Evolutionary conservation across 1,140 invertebrate species (phyloP).

Genomic region (Cepaea nemoralis): DNA sequence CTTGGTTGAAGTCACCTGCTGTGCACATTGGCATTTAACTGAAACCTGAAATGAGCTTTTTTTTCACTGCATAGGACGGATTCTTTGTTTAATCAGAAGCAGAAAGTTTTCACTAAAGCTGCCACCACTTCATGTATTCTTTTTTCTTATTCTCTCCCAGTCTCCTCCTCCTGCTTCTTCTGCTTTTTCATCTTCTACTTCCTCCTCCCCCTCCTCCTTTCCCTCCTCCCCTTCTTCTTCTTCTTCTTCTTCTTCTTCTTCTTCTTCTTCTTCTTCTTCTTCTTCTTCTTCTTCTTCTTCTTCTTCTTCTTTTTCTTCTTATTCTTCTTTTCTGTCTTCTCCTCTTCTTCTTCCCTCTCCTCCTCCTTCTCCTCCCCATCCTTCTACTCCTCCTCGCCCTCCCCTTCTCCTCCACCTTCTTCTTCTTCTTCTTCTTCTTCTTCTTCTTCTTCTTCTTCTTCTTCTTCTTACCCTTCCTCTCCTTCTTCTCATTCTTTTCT

Average conservation of each 20-base stretch:
- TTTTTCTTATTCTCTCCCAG: not conserved
- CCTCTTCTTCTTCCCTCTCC: not conserved
- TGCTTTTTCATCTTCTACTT: not conserved
- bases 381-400: not conserved
- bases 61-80: no score
- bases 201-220: not conserved
- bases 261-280: not conserved
- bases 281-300: not conserved
- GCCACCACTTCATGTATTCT: not conserved
- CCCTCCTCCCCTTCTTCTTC: not conserved
- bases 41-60: no score
- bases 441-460: no score
- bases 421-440: no score
- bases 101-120: no score
- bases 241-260: not conserved
- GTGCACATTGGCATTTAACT: no score
- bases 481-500: no score
- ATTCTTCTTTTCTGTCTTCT: not conserved
- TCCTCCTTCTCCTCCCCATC: conserved; percentile 2
- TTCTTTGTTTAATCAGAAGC: no score
- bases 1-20: no score
- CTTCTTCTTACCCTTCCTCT: no score
- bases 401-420: not conserved
- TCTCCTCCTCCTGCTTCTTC: not conserved
- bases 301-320: not conserved